Evolutionary conservation across 2,888 invertebrate species (phyloP).

Genomic region (Spicauda simplicius): DNA sequence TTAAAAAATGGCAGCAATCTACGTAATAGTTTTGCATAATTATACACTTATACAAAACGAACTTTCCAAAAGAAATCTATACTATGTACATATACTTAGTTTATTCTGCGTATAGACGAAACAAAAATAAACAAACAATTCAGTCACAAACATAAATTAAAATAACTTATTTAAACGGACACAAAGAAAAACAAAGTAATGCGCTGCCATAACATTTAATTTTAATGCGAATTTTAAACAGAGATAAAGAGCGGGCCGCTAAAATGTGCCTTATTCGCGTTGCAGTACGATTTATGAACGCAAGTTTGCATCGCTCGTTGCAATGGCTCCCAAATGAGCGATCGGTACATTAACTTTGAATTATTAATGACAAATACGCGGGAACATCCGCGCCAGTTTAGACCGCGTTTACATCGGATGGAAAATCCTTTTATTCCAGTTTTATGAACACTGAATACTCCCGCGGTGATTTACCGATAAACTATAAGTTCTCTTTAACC

Average conservation of each 20-base stretch:
- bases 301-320: slow-evolving; percentile 27
- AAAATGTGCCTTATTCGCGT: slow-evolving; percentile 19
- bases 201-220: slow-evolving; percentile 22
- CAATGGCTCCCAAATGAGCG: slow-evolving; percentile 38
- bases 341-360: slow-evolving; percentile 38
- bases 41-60: no score
- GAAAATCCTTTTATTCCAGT: slow-evolving; percentile 36
- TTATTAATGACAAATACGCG: slow-evolving; percentile 36
- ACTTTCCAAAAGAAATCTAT: no score
- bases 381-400: slow-evolving; percentile 23
- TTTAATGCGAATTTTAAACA: slow-evolving; percentile 31
- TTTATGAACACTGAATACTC: slow-evolving; percentile 31
- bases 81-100: neutral
- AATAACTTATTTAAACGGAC: slow-evolving; percentile 14
- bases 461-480: slow-evolving; percentile 18
- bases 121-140: neutral
- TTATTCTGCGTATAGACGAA: neutral
- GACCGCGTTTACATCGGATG: slow-evolving; percentile 14
- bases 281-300: slow-evolving; percentile 20
- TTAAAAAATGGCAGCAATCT: no score
- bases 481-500: neutral
- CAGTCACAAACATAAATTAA: neutral
- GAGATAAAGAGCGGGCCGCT: slow-evolving; percentile 21
- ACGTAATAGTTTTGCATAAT: no score
- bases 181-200: slow-evolving; percentile 27